Evolutionary conservation across 2,797 vertebrate genomes (phyloP).

Genomic region (Podarcis lilfordi): DNA sequence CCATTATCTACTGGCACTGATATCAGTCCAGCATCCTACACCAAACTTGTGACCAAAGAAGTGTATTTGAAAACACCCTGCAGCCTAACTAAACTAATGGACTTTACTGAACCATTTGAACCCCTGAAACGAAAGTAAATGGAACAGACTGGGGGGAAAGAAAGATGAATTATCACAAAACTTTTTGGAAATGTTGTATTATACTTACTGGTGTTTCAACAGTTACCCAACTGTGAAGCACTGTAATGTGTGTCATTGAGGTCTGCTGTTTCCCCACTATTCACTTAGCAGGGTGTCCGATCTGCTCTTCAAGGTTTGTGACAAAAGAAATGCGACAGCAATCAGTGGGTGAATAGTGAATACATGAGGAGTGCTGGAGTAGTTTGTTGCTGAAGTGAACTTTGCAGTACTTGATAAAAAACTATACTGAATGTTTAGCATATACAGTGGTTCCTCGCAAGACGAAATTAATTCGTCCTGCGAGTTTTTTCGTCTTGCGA

Average conservation of each 20-base stretch:
- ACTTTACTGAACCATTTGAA: neutral
- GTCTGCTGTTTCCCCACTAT: slow-evolving; percentile 3
- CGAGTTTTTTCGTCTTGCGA: too few relatives aligned
- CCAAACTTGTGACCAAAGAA: neutral
- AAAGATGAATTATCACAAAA: neutral
- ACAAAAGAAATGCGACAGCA: slow-evolving; percentile 21
- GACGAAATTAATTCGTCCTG: too few relatives aligned
- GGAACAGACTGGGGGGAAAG: neutral
- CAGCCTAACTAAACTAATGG: neutral
- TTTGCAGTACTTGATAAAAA: neutral
- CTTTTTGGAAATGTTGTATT: slow-evolving; percentile 4
- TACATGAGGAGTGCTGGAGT: neutral
- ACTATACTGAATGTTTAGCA: neutral
- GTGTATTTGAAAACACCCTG: neutral
- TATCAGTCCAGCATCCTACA: neutral
- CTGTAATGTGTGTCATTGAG: slow-evolving; percentile 5
- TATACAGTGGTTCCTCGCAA: neutral
- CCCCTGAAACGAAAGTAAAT: neutral
- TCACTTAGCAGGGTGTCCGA: slow-evolving; percentile 14
- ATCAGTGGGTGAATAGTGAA: slow-evolving; percentile 28
- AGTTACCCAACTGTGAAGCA: slow-evolving; percentile 33
- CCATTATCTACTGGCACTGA: neutral
- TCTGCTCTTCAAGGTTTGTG: slow-evolving; percentile 1
- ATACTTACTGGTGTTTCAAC: neutral
- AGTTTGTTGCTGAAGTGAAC: slow-evolving; percentile 6